Evolutionary conservation across 2,113 vertebrate species (phyloP), one percentile per base, ranked within the genome.

Genomic region (Naja naja): DNA sequence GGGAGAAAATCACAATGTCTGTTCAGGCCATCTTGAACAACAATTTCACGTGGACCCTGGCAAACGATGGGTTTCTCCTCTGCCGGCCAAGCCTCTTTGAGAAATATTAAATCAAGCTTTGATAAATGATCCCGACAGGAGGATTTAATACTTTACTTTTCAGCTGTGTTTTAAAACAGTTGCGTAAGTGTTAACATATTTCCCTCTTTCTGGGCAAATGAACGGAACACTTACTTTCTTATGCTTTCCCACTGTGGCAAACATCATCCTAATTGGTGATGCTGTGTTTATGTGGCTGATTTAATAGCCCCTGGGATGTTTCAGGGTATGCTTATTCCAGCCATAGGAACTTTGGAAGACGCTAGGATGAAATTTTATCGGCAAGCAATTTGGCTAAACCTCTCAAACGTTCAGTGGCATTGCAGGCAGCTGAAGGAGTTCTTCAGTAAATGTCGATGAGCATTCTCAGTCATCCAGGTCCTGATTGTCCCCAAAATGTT

Each of bases 61-160:
- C n/a, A 23, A 27, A n/a, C 22, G 53, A 22, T 14, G 54, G 64
- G 43, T 12, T 86, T 89, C n/a, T 90, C 54, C 74, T 85, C 20
- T 64, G 9, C 45, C 45, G 4, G 53, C 87, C 64, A 25, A 23
- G 25, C 88, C 39, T 54, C 64, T 47, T 34, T 23, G 85, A 89
- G 92, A 85, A 90, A 93, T 86, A 93, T 93, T 93, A 90, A 93
- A 90, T 86, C 92, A 92, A 85, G 30, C 18, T 34, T 64, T 43
- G 92, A 53, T 90, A 93, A 93, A 87, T 90, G 88, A 93, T 90
- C 92, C 16, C 43, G 92, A 90, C 92, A 90, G 88, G 56, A 14
- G 2, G 88, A 90, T 93, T 60, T 90, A 87, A 93, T 93, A 52
- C 74, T 52, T 90, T 60, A 64, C 54, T 90, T 89, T 64, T 49